Evolutionary conservation across 2,888 invertebrate species (phyloP).

Genomic region (Mayetiola destructor): DNA sequence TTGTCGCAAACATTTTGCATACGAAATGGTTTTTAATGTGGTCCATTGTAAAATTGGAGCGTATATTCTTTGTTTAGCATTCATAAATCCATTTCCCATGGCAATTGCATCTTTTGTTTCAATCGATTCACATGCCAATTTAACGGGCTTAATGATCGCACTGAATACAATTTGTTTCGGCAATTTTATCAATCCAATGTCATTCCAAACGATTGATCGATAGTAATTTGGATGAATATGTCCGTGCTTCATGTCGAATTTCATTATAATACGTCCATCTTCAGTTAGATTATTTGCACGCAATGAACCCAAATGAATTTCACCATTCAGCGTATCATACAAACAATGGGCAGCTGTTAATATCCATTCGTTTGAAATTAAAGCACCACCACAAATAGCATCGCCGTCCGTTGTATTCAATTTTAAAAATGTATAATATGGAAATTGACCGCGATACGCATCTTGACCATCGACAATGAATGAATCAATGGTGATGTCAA

Average conservation of each 20-base stretch:
- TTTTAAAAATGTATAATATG: conserved; percentile 1
- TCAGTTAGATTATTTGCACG: conserved; percentile 26
- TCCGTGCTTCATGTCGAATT: conserved; percentile 28
- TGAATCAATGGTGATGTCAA: too few species aligned
- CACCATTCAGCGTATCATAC: conserved; percentile 24
- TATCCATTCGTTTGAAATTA: conserved; percentile 30
- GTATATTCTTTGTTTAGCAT: conserved; percentile 23
- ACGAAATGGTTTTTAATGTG: conserved; percentile 30
- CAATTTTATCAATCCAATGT: conserved; percentile 31
- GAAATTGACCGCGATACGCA: conserved; percentile 13
- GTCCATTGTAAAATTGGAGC: conserved; percentile 31
- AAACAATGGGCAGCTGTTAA: conserved; percentile 32
- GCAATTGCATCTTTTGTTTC: conserved; percentile 27
- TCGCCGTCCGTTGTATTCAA: conserved; percentile 19
- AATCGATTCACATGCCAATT: conserved; percentile 18
- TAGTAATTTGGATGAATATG: conserved; percentile 22
- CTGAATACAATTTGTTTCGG: conserved; percentile 26
- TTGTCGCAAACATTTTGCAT: conserved; percentile 27
- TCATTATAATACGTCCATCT: conserved; percentile 26
- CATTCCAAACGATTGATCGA: conserved; percentile 18
- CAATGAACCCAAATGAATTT: conserved; percentile 31
- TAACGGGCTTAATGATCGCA: conserved; percentile 28
- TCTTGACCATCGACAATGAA: too few species aligned
- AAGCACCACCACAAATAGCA: conserved; percentile 32
- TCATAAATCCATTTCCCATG: conserved; percentile 29